Evolutionary conservation across 1,140 invertebrate genomes (phyloP), one percentile per base, ranked within the genome.

Genomic region (Atta texana): DNA sequence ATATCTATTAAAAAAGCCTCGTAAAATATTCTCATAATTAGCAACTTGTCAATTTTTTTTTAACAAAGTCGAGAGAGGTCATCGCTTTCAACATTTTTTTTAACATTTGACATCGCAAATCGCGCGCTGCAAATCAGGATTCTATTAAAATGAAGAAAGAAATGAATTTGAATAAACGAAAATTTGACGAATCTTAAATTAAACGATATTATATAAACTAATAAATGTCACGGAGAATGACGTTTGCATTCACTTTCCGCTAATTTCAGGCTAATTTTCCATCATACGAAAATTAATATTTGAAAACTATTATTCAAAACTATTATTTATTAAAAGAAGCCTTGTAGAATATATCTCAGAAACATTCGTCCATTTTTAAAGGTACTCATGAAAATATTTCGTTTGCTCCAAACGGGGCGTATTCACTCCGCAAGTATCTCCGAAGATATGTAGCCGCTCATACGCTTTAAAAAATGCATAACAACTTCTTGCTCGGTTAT

Each of bases 391-490:
- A 69, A 74, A 49, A 61, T 34, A 61, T 51, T 82, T 39, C 14
- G 44, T 10, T 14, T 10, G 28, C 63, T 31, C 8, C 28, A 24
- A 28, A 80, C 57, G 34, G 64, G 51, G 31, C 49, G 64, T 69
- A 57, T 18, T 74, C 69, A 49, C 24, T 74, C 18, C 8, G 24
- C 55, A 51, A 75, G 39, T 59, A 75, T 61, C 28, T 24, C n/a
- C 18, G 7, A 49, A 84, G 72, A 39, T 21, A 75, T 84, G 49
- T 44, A 24, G 59, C 59, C 55, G 49, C 28, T 51, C 21, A 34
- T 44, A 55, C 39, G 24, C n/a, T 12, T 63, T 74, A 63, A 84
- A 84, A 84, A 61, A 61, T 75, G 69, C 14, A 84, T 51, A 34
- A 31, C 69, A 49, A 49, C 55, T 63, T 55, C 53, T 75, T 24